Evolutionary conservation across 2,113 vertebrate genomes (phyloP), one percentile per base, ranked within the genome.

Genomic region (Corapipo altera): DNA sequence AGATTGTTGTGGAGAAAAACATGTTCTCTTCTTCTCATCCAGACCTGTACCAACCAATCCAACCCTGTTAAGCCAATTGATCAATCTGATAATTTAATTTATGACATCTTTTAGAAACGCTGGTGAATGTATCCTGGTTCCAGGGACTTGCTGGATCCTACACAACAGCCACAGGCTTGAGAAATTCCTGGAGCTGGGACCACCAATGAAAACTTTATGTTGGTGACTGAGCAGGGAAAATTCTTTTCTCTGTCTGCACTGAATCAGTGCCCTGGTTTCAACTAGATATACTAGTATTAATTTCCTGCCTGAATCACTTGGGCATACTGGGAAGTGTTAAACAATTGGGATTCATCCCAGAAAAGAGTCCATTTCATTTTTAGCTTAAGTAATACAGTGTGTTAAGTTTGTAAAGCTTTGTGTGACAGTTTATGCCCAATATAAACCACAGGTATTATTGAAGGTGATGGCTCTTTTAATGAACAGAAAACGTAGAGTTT

Each of bases 271-370:
- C 95, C 86, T 86, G 78, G 52, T 95, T 95, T 91, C 88, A 80
- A 65, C 24, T 20, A 90, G 95, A 96, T 96, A 84, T 28, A 75
- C 22, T 62, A 66, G 94, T 48, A 54, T 93, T 96, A 91, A 97
- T 96, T 97, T 97, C 96, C 96, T 96, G 96, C 95, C 88, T 90
- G 82, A 85, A 75, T 71, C 27, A 15, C 69, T 74, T 30, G 90
- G 87, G 85, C 92, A 96, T 24, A 52, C 88, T 92, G 95, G 92
- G 96, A 96, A 91, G 92, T 69, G 92, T 96, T 93, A 93, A 96
- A 62, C 85, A 78, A 90, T 73, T 96, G 95, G 92, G 95, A 95
- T 87, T 65, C 73, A 81, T 96, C 95, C 96, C 93, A 96, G 90
- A 82, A 91, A 93, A 77, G 0, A 59, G 65, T 13, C 52, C 70